These are phyloP conservation scores for Acipenser oxyrinchus DNA, from an alignment of 2,797 vertebrate species.

Conservation along the genomic window DNA sequence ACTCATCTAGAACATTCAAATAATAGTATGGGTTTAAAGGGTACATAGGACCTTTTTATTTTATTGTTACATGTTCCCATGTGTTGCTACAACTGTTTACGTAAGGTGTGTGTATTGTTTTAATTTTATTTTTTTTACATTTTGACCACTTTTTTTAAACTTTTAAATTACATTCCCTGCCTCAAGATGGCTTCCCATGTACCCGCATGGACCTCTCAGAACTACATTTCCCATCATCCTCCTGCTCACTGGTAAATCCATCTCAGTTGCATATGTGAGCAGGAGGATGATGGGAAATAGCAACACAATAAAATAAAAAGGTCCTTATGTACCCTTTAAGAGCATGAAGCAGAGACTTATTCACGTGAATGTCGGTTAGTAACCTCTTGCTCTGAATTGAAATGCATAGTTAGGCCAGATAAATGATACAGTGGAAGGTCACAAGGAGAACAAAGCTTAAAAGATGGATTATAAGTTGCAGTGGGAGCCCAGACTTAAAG, in stretches of 20 bases:
- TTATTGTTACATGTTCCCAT: too few relatives aligned
- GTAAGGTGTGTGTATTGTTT: too few relatives aligned
- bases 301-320: slow-evolving; percentile 32
- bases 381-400: slow-evolving; percentile 55
- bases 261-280: too few relatives aligned
- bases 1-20: neutral
- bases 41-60: too few relatives aligned
- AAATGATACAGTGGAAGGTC: slow-evolving; percentile 48
- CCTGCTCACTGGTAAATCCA: too few relatives aligned
- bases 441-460: slow-evolving; percentile 48
- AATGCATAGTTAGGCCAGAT: slow-evolving; percentile 61
- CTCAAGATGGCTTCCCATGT: too few relatives aligned
- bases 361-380: slow-evolving; percentile 18
- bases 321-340: slow-evolving; percentile 9
- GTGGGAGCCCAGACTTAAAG: slow-evolving; percentile 43
- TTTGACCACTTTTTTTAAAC: too few relatives aligned
- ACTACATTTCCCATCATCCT: too few relatives aligned
- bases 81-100: too few relatives aligned
- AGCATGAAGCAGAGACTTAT: slow-evolving; percentile 32
- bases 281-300: slow-evolving; percentile 17
- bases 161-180: too few relatives aligned
- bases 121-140: too few relatives aligned
- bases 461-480: slow-evolving; percentile 56
- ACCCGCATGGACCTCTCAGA: too few relatives aligned
- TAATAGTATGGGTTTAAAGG: neutral